These are phyloP conservation scores for Rhopalosiphum padi DNA, from an alignment of 1,140 invertebrate species.

Conservation along the genomic window DNA sequence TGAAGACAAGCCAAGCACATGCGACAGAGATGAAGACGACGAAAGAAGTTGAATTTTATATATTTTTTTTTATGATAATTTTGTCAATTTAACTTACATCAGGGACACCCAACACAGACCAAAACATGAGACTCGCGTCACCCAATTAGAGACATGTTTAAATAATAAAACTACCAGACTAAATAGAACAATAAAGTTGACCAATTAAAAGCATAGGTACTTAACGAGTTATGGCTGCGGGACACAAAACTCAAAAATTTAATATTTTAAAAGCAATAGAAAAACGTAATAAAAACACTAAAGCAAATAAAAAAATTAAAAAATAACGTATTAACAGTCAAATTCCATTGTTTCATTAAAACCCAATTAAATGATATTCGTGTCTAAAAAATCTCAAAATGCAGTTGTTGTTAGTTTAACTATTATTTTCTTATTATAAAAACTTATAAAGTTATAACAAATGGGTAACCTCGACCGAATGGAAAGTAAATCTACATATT, in stretches of 20 bases:
- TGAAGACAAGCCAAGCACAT: background rate
- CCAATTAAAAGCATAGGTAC: constrained; percentile 33
- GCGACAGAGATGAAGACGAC: too few relatives aligned
- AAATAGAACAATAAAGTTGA: constrained; percentile 16
- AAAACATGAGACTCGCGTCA: background rate
- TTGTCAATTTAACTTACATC: background rate
- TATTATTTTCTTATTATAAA: background rate
- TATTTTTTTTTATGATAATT: background rate
- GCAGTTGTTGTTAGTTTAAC: background rate
- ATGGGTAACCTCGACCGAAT: background rate
- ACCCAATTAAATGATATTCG: background rate
- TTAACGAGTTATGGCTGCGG: background rate
- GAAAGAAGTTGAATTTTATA: background rate
- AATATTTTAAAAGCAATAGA: background rate
- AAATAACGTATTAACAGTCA: background rate
- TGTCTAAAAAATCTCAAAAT: background rate
- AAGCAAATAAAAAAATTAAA: background rate
- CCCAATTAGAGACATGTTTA: constrained; percentile 21
- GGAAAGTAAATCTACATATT: background rate
- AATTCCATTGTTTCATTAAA: background rate
- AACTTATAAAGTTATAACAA: background rate
- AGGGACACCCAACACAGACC: background rate
- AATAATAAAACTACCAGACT: constrained; percentile 10
- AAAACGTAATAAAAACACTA: background rate
- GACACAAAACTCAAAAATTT: background rate